phyloP scores from a whole-genome alignment of 2,888 invertebrate species.

The Euzophera pinguis region DNA sequence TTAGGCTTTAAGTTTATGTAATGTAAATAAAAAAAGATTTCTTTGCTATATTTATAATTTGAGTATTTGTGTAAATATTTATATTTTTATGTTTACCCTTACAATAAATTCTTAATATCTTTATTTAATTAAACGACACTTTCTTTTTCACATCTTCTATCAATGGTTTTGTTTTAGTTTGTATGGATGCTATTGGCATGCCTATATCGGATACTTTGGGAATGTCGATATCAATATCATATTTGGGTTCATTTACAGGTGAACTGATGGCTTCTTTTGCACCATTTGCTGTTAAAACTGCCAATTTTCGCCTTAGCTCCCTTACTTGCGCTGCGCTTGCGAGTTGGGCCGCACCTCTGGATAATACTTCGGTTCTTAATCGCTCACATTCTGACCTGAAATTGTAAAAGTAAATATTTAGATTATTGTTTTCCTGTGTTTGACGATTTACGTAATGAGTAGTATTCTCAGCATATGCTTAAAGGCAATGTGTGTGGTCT shows the following conservation, averaged over 20 bases:
- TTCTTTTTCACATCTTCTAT: slow-evolving; percentile 63
- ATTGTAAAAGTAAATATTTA: slow-evolving; percentile 5
- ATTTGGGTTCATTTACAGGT: slow-evolving; percentile 20
- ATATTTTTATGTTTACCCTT: background rate
- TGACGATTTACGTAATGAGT: no score
- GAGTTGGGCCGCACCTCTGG: slow-evolving; percentile 58
- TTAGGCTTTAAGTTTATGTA: no score
- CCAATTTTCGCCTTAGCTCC: slow-evolving; percentile 58
- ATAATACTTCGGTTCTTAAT: slow-evolving; percentile 54
- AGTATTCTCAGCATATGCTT: no score
- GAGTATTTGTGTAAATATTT: background rate
- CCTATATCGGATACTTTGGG: slow-evolving; percentile 23
- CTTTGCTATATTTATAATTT: background rate
- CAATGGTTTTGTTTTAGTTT: slow-evolving; percentile 26
- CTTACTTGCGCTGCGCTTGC: slow-evolving; percentile 58
- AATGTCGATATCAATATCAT: slow-evolving; percentile 11
- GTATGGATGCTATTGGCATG: slow-evolving; percentile 27
- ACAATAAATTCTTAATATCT: slow-evolving; percentile 6
- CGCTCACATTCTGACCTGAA: slow-evolving; percentile 58
- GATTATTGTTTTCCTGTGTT: no score
- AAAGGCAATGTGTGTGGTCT: no score
- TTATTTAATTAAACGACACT: slow-evolving; percentile 57
- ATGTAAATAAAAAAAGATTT: background rate
- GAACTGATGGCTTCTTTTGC: slow-evolving; percentile 19
- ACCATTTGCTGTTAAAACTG: slow-evolving; percentile 29